Percentiles rank a stretch among this genome's conserved stretches.
Evolutionary conservation across 2,113 vertebrate species (phyloP).

Genomic region (Chaetorhynchus papuensis): DNA sequence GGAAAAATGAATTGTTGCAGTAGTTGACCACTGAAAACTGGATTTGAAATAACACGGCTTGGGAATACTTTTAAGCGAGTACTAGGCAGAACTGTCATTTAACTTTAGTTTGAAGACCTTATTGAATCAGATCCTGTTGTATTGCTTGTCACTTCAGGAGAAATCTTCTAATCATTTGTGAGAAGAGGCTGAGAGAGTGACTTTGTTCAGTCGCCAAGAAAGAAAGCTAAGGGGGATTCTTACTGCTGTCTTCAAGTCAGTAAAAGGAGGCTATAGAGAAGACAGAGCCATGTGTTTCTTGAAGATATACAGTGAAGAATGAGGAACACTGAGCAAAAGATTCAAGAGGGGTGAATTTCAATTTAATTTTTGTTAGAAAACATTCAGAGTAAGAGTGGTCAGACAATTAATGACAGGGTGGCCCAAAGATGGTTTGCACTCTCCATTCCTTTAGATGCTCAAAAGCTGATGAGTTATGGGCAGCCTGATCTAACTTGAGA

Average conservation of each 20-base stretch:
- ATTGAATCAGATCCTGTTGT: background rate
- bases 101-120: background rate
- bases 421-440: background rate
- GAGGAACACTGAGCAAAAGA: background rate
- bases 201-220: background rate
- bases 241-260: background rate
- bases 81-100: background rate
- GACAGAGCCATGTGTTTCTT: fast-evolving
- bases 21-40: background rate
- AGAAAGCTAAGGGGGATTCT: background rate
- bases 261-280: background rate
- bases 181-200: background rate
- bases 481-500: background rate
- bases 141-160: background rate
- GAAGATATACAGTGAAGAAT: background rate
- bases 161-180: background rate
- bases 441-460: background rate
- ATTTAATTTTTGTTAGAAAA: background rate
- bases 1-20: background rate
- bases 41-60: background rate
- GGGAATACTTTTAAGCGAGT: background rate
- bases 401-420: background rate
- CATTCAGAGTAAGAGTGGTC: background rate
- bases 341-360: background rate
- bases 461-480: background rate